These are phyloP conservation scores for Epinephelus lanceolatus DNA, from an alignment of 2,113 vertebrate genomes.

Conservation along the genomic window DNA sequence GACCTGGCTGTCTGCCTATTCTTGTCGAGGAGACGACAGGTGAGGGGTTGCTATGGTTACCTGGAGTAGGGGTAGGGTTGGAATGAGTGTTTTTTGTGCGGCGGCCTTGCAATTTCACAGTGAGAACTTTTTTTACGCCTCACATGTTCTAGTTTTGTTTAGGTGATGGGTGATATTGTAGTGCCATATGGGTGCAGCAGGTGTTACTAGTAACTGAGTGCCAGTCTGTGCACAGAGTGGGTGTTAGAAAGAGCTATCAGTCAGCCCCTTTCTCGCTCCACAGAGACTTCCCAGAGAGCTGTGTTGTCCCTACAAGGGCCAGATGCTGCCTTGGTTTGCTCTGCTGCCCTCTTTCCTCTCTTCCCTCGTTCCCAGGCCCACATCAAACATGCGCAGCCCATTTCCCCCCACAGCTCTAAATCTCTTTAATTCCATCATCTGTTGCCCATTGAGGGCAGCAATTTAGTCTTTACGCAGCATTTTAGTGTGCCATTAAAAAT, in stretches of 20 bases:
- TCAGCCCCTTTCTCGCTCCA: conserved; percentile 63
- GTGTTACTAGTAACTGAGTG: conserved; percentile 70
- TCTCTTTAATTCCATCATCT: conserved; percentile 86
- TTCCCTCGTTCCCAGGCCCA: conserved; percentile 67
- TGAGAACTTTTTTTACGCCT: conserved; percentile 45
- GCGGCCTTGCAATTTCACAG: conserved; percentile 40
- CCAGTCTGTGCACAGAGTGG: conserved; percentile 53
- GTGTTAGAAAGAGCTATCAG: conserved; percentile 67
- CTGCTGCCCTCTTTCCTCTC: conserved; percentile 70
- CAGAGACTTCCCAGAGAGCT: conserved; percentile 63
- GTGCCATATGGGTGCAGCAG: conserved; percentile 74
- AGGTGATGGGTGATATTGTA: conserved; percentile 64
- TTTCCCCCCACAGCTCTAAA: conserved; percentile 79
- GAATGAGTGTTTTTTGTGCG: conserved; percentile 50
- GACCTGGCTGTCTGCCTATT: conserved; percentile 79
- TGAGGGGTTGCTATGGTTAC: conserved; percentile 85
- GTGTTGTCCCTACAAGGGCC: conserved; percentile 72
- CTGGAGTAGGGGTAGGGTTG: conserved; percentile 56
- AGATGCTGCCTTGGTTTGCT: conserved; percentile 77
- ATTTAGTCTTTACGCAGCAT: conserved; percentile 81
- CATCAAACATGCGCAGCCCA: conserved; percentile 74
- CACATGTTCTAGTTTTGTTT: conserved; percentile 65
- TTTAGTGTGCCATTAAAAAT: conserved; percentile 83
- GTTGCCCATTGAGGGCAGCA: conserved; percentile 83
- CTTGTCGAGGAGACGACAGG: conserved; percentile 75